phyloP scores from a whole-genome alignment of 1,140 invertebrate genomes.

The Ylistrum balloti region DNA sequence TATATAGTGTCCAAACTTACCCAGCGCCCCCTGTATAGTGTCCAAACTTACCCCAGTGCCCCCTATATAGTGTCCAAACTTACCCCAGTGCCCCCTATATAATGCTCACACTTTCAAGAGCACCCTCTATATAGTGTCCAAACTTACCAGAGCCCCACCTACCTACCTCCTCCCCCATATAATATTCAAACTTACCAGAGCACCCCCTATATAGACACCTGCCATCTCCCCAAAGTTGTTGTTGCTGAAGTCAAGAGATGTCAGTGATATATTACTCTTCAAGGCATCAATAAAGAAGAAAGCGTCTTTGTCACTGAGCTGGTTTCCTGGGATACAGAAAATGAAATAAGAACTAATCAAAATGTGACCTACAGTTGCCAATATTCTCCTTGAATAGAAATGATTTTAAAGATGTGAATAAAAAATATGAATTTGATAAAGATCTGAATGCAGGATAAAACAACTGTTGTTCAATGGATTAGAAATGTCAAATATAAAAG shows the following conservation, averaged over 20 bases:
- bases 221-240: slow-evolving; percentile 73
- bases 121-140: no score
- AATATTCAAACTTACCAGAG: slow-evolving; percentile 68
- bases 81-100: not conserved
- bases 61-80: not conserved
- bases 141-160: not conserved
- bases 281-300: slow-evolving; percentile 68
- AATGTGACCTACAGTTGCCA: no score
- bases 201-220: slow-evolving; percentile 68
- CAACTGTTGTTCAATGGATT: no score
- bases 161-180: not conserved
- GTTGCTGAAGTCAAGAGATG: slow-evolving; percentile 74
- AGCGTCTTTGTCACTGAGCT: slow-evolving; percentile 71
- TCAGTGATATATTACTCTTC: slow-evolving; percentile 72
- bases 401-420: no score
- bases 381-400: no score
- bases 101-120: no score
- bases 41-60: not conserved
- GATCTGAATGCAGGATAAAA: no score
- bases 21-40: not conserved
- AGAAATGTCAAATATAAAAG: no score
- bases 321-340: slow-evolving; percentile 73
- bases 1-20: not conserved
- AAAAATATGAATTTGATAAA: no score
- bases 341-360: no score